Evolutionary conservation across 1,140 invertebrate species (phyloP).

Genomic region (Pseudomyrmex flavicornis): DNA sequence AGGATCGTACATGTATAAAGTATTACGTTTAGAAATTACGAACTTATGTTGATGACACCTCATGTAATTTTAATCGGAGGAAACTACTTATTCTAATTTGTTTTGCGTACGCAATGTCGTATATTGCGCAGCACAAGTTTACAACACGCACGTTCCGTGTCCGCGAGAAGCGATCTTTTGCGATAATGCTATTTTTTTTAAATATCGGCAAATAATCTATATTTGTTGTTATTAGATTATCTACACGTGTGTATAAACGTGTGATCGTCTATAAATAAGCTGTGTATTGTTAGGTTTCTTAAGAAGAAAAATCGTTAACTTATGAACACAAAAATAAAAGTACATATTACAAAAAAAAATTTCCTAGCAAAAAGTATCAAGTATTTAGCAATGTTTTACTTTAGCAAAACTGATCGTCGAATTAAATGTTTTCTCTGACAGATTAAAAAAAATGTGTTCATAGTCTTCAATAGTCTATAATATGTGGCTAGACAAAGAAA

Average conservation of each 20-base stretch:
- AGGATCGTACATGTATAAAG: background rate
- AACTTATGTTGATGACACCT: slow-evolving; percentile 42
- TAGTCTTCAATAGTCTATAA: no score
- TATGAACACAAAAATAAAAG: no score
- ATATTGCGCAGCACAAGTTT: slow-evolving; percentile 40
- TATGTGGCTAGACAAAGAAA: no score
- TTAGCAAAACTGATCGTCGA: no score
- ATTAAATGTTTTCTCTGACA: background rate
- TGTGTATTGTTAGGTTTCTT: background rate
- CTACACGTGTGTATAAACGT: background rate
- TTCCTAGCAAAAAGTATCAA: no score
- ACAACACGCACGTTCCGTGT: slow-evolving; percentile 30
- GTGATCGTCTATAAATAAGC: slow-evolving; percentile 22
- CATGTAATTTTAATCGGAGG: slow-evolving; percentile 57
- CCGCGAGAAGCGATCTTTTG: no score
- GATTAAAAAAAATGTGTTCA: background rate
- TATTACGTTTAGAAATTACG: slow-evolving; percentile 48
- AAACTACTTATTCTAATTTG: slow-evolving; percentile 36
- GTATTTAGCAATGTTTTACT: no score
- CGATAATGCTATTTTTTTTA: no score
- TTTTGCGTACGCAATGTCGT: slow-evolving; percentile 47
- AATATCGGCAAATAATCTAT: no score
- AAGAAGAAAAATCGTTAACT: background rate
- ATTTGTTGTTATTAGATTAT: no score
- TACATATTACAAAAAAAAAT: no score